Base-by-base conservation (phyloP, 2,797 vertebrate species). In the Astyanax mexicanus region DNA sequence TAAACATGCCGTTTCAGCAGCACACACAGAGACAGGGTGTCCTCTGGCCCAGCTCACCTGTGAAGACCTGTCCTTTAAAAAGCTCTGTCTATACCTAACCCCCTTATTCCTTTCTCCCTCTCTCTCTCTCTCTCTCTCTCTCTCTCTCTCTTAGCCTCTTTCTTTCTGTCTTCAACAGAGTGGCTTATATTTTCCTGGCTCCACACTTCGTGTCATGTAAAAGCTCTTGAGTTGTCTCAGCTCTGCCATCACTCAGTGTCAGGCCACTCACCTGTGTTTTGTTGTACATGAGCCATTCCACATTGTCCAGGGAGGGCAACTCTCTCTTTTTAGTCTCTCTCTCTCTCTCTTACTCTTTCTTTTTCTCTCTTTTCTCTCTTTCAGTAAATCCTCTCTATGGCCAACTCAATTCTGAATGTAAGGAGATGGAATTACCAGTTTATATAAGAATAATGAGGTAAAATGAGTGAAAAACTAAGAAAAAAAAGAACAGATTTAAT, bases 31-130 rank as follows among this genome's bases (percentile, higher is more conserved):
- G 82, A 77, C 82, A 77, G 76, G 66, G 74, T 74, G 82, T 84
- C 82, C 79, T 78, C 60, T 78, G 75, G 77, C 77, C 77, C 87
- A 74, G 84, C 87, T 92, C 91, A 93, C 92, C 92, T 93, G 91
- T 92, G 89, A 93, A 91, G 85, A 52, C 77, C 78, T 74, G 84
- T 66, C 62, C 73, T 79, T 71, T 71, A 75, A 73, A 76, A 68
- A 77, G 85, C 72, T 79, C 88, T 89, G 67, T 78, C 88, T 88
- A 32, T 32, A 32, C 66, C 78, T 83, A 74, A 82, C 83, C 70
- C 72, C 84, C 47, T 27, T 66, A 69, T 42, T 81, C 81, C 84
- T 89, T 69, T 51, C 64, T 54, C 60, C 64, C 77, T 86, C 68
- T 83, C 64, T 80, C 81, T 80, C 88, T 89, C 69, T 81, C 82